Conservation (phyloP, 2,888 invertebrate genomes). For the Stenurella melanura region DNA sequence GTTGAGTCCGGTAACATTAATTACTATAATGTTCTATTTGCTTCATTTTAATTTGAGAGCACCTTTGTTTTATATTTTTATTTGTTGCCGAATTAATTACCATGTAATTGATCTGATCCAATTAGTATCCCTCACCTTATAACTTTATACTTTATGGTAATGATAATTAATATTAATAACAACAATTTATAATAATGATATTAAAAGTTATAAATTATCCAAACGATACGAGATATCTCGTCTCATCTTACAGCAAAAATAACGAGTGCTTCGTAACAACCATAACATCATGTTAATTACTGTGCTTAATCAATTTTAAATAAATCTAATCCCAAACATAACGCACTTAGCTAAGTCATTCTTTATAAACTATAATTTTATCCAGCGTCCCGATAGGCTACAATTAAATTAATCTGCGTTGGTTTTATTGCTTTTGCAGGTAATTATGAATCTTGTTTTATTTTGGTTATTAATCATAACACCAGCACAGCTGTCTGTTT, state of each 20-base stretch:
- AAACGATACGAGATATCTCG: slow-evolving; percentile 6
- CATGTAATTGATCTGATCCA: too few relatives aligned
- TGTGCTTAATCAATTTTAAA: slow-evolving; percentile 27
- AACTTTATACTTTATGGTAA: neutral
- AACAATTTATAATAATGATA: neutral
- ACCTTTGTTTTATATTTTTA: too few relatives aligned
- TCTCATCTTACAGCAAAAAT: neutral
- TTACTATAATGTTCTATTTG: too few relatives aligned
- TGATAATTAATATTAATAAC: neutral
- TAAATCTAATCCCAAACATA: slow-evolving; percentile 17
- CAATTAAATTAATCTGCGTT: slow-evolving; percentile 33
- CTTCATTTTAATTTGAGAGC: too few relatives aligned
- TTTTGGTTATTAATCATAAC: slow-evolving; percentile 50
- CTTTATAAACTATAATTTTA: slow-evolving; percentile 18
- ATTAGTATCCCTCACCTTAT: neutral
- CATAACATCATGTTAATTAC: slow-evolving; percentile 8
- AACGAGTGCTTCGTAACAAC: neutral
- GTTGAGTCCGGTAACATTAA: too few relatives aligned
- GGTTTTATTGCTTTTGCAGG: slow-evolving; percentile 24
- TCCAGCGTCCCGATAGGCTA: slow-evolving; percentile 21
- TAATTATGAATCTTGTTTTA: slow-evolving; percentile 45
- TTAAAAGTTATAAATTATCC: neutral
- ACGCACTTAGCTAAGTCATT: slow-evolving; percentile 14
- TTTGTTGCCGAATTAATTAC: too few relatives aligned
- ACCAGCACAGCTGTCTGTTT: slow-evolving; percentile 47